A percentile compares a stretch with the other conserved stretches of the same genome.
Evolutionary conservation across 2,797 vertebrate genomes (phyloP).

Genomic region (Ctenosaura bakeri): DNA sequence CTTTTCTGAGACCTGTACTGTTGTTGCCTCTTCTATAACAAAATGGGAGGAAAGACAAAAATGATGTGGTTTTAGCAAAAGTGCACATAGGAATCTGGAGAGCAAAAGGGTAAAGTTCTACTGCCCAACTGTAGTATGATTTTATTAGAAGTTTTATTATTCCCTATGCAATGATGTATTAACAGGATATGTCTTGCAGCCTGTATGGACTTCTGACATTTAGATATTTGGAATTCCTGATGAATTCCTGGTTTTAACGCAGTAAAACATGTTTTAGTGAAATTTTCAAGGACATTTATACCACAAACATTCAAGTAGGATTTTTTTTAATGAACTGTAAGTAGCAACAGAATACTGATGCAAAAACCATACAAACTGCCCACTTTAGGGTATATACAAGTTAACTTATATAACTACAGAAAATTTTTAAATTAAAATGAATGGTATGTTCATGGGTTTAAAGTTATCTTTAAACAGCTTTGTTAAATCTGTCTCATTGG

Average conservation of each 20-base stretch:
- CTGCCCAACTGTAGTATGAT: conserved; percentile 65
- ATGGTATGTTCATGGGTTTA: conserved; percentile 43
- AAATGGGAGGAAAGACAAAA: conserved; percentile 16
- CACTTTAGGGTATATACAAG: conserved; percentile 20
- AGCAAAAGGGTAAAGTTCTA: conserved; percentile 51
- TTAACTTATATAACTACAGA: conserved; percentile 30
- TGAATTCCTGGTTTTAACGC: conserved; percentile 8
- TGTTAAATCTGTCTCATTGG: conserved; percentile 75
- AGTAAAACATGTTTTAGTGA: conserved; percentile 17
- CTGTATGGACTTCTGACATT: conserved; percentile 57
- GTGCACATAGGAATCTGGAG: conserved; percentile 58
- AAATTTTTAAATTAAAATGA: conserved; percentile 17
- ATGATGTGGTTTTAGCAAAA: conserved; percentile 35
- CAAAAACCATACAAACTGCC: conserved; percentile 42
- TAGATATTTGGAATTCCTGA: conserved; percentile 58
- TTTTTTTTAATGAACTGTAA: conserved; percentile 63
- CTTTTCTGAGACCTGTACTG: conserved; percentile 23
- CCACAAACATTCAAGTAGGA: conserved; percentile 6
- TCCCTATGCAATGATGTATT: conserved; percentile 81
- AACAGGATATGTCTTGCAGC: conserved; percentile 73
- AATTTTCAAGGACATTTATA: conserved; percentile 51
- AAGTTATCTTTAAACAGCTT: conserved; percentile 64
- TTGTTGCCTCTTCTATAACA: conserved; percentile 37
- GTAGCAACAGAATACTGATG: conserved; percentile 71
- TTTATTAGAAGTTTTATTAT: conserved; percentile 65